Evolutionary conservation across 2,113 vertebrate species (phyloP).

Genomic region (Podocnemis expansa): DNA sequence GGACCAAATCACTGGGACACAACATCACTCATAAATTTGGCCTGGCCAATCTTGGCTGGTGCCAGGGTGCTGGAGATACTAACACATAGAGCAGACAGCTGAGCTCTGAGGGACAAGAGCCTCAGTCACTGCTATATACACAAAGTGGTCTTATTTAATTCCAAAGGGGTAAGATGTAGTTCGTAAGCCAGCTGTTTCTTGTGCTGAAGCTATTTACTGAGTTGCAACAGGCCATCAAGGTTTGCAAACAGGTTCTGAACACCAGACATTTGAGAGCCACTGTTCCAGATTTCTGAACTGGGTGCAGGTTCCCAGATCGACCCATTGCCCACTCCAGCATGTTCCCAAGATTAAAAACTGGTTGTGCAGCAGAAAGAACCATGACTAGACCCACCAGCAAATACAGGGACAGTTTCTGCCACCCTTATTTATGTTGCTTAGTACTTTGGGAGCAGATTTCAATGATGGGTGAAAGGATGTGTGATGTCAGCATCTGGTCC

Average conservation of each 20-base stretch:
- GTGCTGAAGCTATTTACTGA: too few species aligned
- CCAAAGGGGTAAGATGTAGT: too few species aligned
- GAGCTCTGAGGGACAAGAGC: background rate
- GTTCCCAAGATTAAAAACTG: background rate
- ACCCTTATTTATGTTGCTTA: background rate
- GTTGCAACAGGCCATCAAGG: too few species aligned
- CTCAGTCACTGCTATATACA: background rate
- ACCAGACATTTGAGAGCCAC: too few species aligned
- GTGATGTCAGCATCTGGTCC: background rate
- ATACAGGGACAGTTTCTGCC: background rate
- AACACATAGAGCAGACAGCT: too few species aligned
- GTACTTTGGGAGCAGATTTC: background rate
- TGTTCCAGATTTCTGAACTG: too few species aligned
- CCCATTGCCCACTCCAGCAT: background rate
- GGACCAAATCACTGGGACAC: background rate
- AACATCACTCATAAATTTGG: background rate
- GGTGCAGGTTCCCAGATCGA: too few species aligned
- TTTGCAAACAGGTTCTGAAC: too few species aligned
- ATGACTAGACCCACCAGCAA: background rate
- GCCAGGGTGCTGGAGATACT: too few species aligned
- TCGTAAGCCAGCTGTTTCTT: too few species aligned
- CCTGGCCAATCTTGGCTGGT: too few species aligned
- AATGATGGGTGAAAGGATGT: background rate
- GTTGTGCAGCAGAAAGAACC: background rate
- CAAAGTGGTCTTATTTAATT: too few species aligned